phyloP scores from a whole-genome alignment of 1,140 invertebrate genomes.

The Drosophila willistoni region DNA sequence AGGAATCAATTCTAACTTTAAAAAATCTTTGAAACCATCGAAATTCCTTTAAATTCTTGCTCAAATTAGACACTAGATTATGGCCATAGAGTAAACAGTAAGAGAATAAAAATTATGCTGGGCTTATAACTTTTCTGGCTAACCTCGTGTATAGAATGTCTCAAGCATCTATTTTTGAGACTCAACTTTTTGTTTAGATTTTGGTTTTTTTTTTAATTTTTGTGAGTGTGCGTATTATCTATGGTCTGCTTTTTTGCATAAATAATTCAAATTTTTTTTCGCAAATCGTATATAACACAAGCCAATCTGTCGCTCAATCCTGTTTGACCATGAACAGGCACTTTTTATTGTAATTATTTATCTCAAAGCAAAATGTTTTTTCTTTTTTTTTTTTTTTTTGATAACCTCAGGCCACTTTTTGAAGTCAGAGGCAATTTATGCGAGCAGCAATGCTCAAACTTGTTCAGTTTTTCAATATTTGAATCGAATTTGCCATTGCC shows the following conservation, averaged over 20 bases:
- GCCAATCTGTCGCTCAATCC: slow-evolving; percentile 50
- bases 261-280: slow-evolving; percentile 41
- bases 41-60: no score
- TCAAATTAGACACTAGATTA: no score
- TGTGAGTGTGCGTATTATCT: slow-evolving; percentile 42
- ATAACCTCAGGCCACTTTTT: slow-evolving; percentile 29
- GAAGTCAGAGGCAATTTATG: slow-evolving; percentile 45
- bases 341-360: slow-evolving; percentile 66
- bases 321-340: slow-evolving; percentile 63
- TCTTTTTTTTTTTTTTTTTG: not conserved
- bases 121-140: not conserved
- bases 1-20: no score
- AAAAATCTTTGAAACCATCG: no score
- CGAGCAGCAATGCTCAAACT: slow-evolving; percentile 42
- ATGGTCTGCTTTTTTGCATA: slow-evolving; percentile 68
- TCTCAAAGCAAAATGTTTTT: slow-evolving; percentile 26
- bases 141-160: slow-evolving; percentile 6
- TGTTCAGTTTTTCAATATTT: slow-evolving; percentile 26
- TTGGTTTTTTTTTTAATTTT: slow-evolving; percentile 36
- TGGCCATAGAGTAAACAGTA: no score
- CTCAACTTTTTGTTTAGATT: slow-evolving; percentile 16
- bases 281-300: slow-evolving; percentile 17
- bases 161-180: slow-evolving; percentile 17
- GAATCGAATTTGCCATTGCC: not conserved
- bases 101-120: no score